These are phyloP conservation scores for Onychostruthus taczanowskii DNA, from an alignment of 2,113 vertebrate species.

Conservation along the genomic window DNA sequence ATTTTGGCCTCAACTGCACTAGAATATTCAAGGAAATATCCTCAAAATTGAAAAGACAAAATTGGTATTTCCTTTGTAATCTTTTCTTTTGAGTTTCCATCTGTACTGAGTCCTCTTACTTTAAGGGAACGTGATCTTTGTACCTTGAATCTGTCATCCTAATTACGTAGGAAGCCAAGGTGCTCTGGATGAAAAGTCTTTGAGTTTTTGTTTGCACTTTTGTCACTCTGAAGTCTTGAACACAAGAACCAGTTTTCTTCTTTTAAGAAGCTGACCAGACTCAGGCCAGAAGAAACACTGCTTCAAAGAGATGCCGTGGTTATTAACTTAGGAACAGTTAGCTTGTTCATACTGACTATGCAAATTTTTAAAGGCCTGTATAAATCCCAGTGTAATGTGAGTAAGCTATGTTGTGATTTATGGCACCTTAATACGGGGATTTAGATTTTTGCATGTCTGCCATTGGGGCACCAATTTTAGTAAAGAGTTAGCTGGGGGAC, in stretches of 20 bases:
- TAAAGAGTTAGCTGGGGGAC: not conserved
- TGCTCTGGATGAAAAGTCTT: not conserved
- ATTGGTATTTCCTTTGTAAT: not conserved
- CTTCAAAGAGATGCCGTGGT: not conserved
- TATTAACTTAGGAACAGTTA: constrained; percentile 28
- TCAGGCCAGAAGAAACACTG: not conserved
- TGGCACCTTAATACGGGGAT: constrained; percentile 65
- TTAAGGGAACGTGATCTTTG: not conserved
- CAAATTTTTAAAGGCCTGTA: constrained; percentile 45
- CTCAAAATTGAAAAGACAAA: not conserved
- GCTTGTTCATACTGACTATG: constrained; percentile 43
- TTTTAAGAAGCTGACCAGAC: not conserved
- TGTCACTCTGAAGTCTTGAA: not conserved
- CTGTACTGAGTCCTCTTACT: not conserved
- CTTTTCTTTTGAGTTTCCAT: not conserved
- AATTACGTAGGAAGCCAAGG: not conserved
- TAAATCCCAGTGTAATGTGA: constrained; percentile 51
- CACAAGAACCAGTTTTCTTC: not conserved
- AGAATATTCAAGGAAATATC: not conserved
- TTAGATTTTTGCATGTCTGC: constrained; percentile 70
- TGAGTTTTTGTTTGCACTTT: not conserved
- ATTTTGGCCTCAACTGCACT: not conserved
- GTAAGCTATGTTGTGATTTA: constrained; percentile 54
- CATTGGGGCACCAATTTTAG: constrained; percentile 63
- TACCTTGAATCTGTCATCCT: not conserved